These are phyloP conservation scores for Exephanes ischioxanthus DNA, from an alignment of 2,888 invertebrate species.

Conservation along the genomic window DNA sequence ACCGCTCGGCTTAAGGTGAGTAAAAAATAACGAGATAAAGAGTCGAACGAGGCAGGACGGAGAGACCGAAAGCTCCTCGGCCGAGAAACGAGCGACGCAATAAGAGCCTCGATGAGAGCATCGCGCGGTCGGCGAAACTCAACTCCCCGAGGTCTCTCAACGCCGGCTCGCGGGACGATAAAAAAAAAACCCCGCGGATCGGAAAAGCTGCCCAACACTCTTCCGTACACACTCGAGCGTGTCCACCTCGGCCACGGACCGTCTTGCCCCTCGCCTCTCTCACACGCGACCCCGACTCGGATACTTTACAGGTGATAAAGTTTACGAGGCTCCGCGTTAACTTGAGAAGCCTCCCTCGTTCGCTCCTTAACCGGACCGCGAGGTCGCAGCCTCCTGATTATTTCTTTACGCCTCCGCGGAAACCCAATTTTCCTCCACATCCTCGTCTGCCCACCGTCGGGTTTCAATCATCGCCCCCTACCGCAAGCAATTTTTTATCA, in stretches of 20 bases:
- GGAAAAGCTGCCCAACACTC: slow-evolving; percentile 36
- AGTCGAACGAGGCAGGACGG: neutral
- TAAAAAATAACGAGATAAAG: slow-evolving; percentile 18
- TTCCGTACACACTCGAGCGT: slow-evolving; percentile 22
- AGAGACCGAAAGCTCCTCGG: slow-evolving; percentile 27
- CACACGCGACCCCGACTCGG: slow-evolving; percentile 18
- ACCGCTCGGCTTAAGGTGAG: slow-evolving; percentile 32
- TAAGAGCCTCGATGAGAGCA: neutral
- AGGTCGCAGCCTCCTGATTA: slow-evolving; percentile 43
- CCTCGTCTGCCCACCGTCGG: neutral
- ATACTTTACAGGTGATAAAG: slow-evolving; percentile 74
- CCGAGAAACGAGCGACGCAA: slow-evolving; percentile 25
- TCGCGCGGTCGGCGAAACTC: neutral
- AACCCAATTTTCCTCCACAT: slow-evolving; percentile 32
- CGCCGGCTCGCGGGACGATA: slow-evolving; percentile 75
- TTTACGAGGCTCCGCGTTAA: slow-evolving; percentile 73
- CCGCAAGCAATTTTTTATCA: slow-evolving; percentile 13
- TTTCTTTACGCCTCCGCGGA: slow-evolving; percentile 7
- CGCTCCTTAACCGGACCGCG: slow-evolving; percentile 41
- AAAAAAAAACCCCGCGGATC: slow-evolving; percentile 71
- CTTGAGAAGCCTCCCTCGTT: slow-evolving; percentile 66
- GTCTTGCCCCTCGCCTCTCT: slow-evolving; percentile 34
- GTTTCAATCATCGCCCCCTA: slow-evolving; percentile 36
- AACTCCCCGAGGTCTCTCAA: slow-evolving; percentile 58
- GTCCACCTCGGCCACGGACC: slow-evolving; percentile 24